phyloP scores from a whole-genome alignment of 1,140 invertebrate species.

The Tenebrio molitor region DNA sequence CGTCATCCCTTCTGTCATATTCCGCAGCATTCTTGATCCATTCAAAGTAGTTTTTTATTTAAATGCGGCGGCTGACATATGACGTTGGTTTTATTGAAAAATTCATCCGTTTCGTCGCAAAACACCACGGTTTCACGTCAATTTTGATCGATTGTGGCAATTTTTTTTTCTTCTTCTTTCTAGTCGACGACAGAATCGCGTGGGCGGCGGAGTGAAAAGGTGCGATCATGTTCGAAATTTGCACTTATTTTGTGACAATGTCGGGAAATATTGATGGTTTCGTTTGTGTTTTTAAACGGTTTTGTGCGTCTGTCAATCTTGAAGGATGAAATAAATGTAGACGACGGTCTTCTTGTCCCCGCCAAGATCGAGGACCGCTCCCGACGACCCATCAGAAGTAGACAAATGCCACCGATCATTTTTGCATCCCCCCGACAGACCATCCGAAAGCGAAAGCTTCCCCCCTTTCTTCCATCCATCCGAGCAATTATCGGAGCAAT shows the following conservation, averaged over 20 bases:
- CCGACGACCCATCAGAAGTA: too few relatives aligned
- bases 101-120: constrained; percentile 25
- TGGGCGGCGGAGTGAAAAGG: background rate
- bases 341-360: too few relatives aligned
- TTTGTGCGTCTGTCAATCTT: background rate
- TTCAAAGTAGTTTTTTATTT: constrained; percentile 37
- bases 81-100: constrained; percentile 38
- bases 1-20: constrained; percentile 16
- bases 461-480: too few relatives aligned
- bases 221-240: background rate
- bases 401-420: too few relatives aligned
- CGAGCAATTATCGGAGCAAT: too few relatives aligned
- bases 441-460: too few relatives aligned
- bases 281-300: background rate
- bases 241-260: constrained; percentile 1
- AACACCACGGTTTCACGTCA: constrained; percentile 14
- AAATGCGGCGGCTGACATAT: constrained; percentile 11
- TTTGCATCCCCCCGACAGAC: too few relatives aligned
- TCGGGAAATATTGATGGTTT: constrained; percentile 7
- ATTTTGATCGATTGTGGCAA: constrained; percentile 22
- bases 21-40: constrained; percentile 16
- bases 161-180: too few relatives aligned
- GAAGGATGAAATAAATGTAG: too few relatives aligned
- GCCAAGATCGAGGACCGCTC: too few relatives aligned
- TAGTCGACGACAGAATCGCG: background rate